Evolutionary conservation across 2,113 vertebrate species (phyloP), one percentile per base, ranked within the genome.

Genomic region (Apteryx mantelli): DNA sequence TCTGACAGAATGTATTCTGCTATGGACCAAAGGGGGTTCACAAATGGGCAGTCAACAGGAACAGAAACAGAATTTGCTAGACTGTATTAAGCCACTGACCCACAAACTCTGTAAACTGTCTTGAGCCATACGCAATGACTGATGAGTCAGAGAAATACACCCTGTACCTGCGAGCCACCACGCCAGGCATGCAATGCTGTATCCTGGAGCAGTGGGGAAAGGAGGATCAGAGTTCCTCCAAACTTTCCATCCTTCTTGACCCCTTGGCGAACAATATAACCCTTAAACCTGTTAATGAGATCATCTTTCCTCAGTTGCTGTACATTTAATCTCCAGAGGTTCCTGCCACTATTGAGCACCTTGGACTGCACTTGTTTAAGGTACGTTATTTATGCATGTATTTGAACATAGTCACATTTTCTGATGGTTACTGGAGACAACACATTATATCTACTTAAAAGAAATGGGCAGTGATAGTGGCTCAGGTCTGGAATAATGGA

Each of bases 351-450:
- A 12, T 15, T 13, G 40, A 66, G 64, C 32, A 68, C 61, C 30
- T 42, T 12, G 25, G 34, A 50, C 21, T 0, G 0, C 15, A 4
- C 68, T 28, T 22, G 53, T 34, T 70, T 9, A 9, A 0, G 5
- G 13, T n/a, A 11, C 32, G 55, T 11, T 30, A 38, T 13, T 32
- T 36, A 9, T 21, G 34, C 44, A 48, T 0, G 12, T 5, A 5
- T 10, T 42, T 53, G 38, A 94, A 63, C 83, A 76, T 2, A 71
- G 40, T 3, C 63, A 55, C 71, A 56, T 42, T 14, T 65, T 3
- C 5, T 25, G n/a, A 18, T 18, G 42, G 17, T 17, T 71, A 55
- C 22, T 34, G 40, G 9, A 81, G 55, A 46, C 28, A 82, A 46
- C 38, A 60, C 5, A 8, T 38, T 46, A 38, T 40, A 34, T 17